Conservation (phyloP, 2,888 invertebrate species). For the Plebejus argus region DNA sequence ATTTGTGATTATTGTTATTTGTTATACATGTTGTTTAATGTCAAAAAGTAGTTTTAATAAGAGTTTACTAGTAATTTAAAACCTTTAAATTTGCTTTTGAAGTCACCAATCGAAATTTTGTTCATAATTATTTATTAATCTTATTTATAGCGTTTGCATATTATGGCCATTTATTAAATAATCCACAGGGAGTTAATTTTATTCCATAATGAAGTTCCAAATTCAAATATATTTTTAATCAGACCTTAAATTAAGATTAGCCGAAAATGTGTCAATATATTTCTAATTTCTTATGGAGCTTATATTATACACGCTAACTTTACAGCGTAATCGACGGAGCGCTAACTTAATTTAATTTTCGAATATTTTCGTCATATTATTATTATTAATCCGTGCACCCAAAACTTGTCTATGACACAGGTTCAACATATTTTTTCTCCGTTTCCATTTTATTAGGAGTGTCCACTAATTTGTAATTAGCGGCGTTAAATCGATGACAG, state of each 20-base stretch:
- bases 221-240: no score
- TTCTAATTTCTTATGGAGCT: neutral
- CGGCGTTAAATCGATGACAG: constrained; percentile 63
- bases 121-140: neutral
- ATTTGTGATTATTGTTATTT: neutral
- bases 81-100: no score
- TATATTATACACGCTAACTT: neutral
- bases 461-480: constrained; percentile 63
- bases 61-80: neutral
- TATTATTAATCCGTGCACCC: no score
- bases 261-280: neutral
- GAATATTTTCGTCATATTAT: no score
- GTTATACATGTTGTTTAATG: neutral
- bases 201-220: no score
- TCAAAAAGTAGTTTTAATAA: neutral
- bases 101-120: no score
- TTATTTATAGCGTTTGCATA: neutral
- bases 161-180: neutral
- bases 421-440: constrained; percentile 31
- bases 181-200: neutral
- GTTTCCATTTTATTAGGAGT: constrained; percentile 37
- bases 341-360: no score
- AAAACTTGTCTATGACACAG: constrained; percentile 23
- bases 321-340: no score
- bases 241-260: no score